Conservation (phyloP, 2,888 invertebrate species). For the Bombyx huttoni region DNA sequence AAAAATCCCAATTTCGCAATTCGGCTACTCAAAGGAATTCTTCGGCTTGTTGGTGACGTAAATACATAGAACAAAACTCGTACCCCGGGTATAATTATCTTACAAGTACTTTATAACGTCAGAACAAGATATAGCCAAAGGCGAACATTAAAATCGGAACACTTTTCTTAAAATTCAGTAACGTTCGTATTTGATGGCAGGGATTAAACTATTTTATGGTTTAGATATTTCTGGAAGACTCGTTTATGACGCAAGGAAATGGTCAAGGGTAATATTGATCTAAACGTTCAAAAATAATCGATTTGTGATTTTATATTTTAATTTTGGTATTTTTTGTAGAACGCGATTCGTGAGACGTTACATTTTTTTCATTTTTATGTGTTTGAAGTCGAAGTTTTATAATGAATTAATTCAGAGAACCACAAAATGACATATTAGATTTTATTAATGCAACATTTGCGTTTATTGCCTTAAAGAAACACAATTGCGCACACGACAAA, state of each 20-base stretch:
- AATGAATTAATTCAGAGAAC: too few relatives aligned
- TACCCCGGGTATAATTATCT: conserved; percentile 19
- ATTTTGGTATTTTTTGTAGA: neutral
- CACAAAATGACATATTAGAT: too few relatives aligned
- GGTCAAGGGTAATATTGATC: conserved; percentile 7
- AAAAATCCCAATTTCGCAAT: too few relatives aligned
- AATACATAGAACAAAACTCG: neutral
- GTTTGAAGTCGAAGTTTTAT: too few relatives aligned
- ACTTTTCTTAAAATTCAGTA: conserved; percentile 17
- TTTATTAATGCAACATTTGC: too few relatives aligned
- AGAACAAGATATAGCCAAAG: conserved; percentile 30
- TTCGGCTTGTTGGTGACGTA: too few relatives aligned
- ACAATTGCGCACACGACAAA: neutral
- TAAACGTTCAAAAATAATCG: neutral
- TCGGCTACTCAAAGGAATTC: too few relatives aligned
- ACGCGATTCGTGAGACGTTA: too few relatives aligned
- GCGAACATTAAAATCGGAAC: conserved; percentile 19
- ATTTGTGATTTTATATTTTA: neutral
- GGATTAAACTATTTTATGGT: conserved; percentile 27
- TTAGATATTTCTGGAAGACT: conserved; percentile 15
- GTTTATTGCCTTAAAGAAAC: too few relatives aligned
- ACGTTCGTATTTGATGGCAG: conserved; percentile 14
- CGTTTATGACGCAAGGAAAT: conserved; percentile 12
- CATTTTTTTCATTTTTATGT: too few relatives aligned
- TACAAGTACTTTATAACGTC: conserved; percentile 22